These are phyloP conservation scores for Aramus guarauna DNA, from an alignment of 2,113 vertebrate genomes.

Conservation along the genomic window DNA sequence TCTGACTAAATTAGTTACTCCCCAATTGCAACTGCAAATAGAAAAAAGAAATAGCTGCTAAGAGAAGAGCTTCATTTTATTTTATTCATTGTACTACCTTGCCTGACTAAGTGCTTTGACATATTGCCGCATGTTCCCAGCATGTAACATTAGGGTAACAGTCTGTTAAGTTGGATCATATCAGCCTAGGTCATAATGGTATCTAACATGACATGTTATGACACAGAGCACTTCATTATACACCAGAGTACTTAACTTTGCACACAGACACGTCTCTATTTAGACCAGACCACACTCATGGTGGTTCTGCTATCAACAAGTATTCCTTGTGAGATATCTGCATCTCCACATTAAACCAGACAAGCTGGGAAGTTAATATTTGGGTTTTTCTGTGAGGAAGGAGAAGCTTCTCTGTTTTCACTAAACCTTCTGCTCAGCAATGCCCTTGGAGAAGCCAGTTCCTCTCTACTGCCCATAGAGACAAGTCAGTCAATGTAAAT, in stretches of 20 bases:
- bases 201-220: neutral
- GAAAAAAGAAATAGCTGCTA: neutral
- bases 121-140: neutral
- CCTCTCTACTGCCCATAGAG: neutral
- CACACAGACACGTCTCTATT: neutral
- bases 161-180: conserved; percentile 29
- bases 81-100: neutral
- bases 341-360: neutral
- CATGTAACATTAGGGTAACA: neutral
- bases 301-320: neutral
- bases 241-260: neutral
- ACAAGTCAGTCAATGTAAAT: neutral
- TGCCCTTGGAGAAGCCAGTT: neutral
- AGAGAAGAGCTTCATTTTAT: neutral
- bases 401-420: neutral
- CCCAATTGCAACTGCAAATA: neutral
- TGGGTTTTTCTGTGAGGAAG: neutral
- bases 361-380: neutral
- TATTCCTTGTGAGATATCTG: neutral
- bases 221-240: conserved; percentile 15
- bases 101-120: neutral
- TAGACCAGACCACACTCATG: neutral
- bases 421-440: neutral
- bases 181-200: neutral
- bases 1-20: neutral